These are phyloP conservation scores for Eclectus roratus DNA, from an alignment of 2,113 vertebrate species.

Conservation along the genomic window DNA sequence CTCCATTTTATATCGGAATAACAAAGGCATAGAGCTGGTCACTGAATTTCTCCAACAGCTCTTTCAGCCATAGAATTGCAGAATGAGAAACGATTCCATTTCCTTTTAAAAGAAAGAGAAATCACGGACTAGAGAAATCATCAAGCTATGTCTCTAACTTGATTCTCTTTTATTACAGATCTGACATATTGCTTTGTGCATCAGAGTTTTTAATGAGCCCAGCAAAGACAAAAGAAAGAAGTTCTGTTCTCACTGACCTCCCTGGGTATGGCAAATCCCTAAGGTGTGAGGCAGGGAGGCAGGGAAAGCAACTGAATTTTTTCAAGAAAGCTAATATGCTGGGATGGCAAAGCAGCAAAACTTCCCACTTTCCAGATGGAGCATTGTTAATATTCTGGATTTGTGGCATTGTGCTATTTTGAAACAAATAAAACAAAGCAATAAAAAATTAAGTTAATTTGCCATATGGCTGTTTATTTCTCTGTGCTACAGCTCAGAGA, in stretches of 20 bases:
- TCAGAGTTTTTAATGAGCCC: not conserved
- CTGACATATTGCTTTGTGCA: not conserved
- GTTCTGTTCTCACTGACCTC: not conserved
- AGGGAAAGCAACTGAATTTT: not conserved
- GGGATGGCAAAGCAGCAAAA: conserved; percentile 18
- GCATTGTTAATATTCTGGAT: conserved; percentile 73
- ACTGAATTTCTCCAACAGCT: not conserved
- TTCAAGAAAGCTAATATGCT: not conserved
- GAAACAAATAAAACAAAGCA: conserved; percentile 73
- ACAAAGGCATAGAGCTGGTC: not conserved
- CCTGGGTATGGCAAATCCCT: not conserved
- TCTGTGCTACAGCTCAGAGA: conserved; percentile 51
- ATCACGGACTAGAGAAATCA: not conserved
- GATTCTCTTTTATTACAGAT: not conserved
- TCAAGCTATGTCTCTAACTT: not conserved
- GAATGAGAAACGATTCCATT: not conserved
- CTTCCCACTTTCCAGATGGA: conserved; percentile 71
- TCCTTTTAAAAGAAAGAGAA: not conserved
- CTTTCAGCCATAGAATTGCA: not conserved
- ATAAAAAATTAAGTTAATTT: conserved; percentile 70
- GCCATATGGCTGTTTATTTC: conserved; percentile 79
- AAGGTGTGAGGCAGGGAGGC: not conserved
- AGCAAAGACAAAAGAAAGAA: not conserved
- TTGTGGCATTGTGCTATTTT: conserved; percentile 64
- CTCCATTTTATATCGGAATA: not conserved